Evolutionary conservation across 2,797 vertebrate genomes (phyloP).

Genomic region (Lithobates sylvaticus): DNA sequence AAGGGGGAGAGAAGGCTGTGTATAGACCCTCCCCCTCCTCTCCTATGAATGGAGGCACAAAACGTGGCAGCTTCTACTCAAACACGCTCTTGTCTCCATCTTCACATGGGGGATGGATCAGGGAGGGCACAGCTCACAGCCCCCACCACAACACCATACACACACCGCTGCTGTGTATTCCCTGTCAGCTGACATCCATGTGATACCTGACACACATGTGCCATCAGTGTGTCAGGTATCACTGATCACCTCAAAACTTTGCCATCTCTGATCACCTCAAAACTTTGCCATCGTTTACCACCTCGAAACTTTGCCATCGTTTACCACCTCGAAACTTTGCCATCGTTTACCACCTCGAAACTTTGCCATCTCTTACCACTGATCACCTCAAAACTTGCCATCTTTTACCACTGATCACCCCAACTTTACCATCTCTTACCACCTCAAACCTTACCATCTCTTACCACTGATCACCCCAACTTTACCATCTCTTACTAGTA

Average conservation of each 20-base stretch:
- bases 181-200: neutral
- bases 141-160: neutral
- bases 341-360: neutral
- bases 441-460: no score
- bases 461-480: no score
- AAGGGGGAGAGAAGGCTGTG: neutral
- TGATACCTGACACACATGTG: neutral
- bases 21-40: conserved; percentile 30
- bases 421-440: no score
- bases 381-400: no score
- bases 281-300: no score
- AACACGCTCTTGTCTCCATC: conserved; percentile 39
- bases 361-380: no score
- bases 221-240: no score
- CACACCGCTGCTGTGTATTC: no score
- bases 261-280: no score
- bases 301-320: neutral
- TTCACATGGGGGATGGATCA: conserved; percentile 19
- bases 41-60: conserved; percentile 45
- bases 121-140: conserved; percentile 21
- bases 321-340: neutral
- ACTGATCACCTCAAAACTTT: no score
- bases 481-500: no score
- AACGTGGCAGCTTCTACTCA: conserved; percentile 55
- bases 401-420: no score